phyloP scores from a whole-genome alignment of 1,140 invertebrate genomes.

The Diorhabda sublineata region DNA sequence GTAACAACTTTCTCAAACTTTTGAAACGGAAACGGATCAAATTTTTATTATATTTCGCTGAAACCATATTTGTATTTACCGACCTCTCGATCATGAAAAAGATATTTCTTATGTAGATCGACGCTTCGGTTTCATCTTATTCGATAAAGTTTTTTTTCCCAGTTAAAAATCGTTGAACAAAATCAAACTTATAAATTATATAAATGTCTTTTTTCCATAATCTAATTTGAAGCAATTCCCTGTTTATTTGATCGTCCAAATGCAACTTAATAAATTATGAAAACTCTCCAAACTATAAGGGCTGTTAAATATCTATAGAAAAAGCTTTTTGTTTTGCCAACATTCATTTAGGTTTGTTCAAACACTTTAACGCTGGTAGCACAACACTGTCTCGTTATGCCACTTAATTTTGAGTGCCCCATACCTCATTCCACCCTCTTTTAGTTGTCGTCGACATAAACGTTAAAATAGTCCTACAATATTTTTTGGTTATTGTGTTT shows the following conservation, averaged over 20 bases:
- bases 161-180: too few species aligned
- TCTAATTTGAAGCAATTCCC: too few species aligned
- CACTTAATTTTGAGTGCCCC: constrained; percentile 15
- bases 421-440: constrained; percentile 6
- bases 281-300: constrained; percentile 11
- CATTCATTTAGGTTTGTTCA: constrained; percentile 15
- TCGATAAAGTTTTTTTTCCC: too few species aligned
- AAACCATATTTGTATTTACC: too few species aligned
- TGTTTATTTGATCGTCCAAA: background rate
- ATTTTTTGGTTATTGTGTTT: background rate
- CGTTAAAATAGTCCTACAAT: background rate
- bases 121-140: too few species aligned
- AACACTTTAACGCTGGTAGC: constrained; percentile 12
- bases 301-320: constrained; percentile 13
- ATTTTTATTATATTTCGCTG: too few species aligned
- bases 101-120: too few species aligned
- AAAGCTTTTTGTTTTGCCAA: constrained; percentile 17
- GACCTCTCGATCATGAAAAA: too few species aligned
- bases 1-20: too few species aligned
- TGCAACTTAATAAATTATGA: constrained; percentile 13
- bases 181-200: too few species aligned
- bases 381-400: constrained; percentile 13
- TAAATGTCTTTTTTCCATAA: too few species aligned
- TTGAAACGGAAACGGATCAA: too few species aligned
- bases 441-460: constrained; percentile 5